A percentile compares a stretch with the other conserved stretches of the same genome.
These are phyloP conservation scores for Oncopeltus fasciatus DNA, from an alignment of 1,140 invertebrate genomes.

Conservation along the genomic window DNA sequence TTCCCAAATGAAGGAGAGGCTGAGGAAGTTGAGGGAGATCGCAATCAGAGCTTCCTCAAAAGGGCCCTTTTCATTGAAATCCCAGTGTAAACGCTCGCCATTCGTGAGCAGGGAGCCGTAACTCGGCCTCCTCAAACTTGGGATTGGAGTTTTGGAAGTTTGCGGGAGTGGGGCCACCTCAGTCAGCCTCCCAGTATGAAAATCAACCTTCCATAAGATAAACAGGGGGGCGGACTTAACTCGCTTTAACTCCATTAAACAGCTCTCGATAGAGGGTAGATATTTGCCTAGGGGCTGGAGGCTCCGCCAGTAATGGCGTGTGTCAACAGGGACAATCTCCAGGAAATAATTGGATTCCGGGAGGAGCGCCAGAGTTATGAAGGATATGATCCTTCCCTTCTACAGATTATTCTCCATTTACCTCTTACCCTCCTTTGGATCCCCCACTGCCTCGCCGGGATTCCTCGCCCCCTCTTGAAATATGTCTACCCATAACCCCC, in stretches of 20 bases:
- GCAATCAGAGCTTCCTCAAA: background rate
- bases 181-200: background rate
- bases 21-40: constrained; percentile 4
- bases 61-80: background rate
- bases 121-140: background rate
- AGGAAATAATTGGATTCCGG: background rate
- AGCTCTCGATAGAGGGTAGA: background rate
- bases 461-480: background rate
- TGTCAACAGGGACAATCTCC: background rate
- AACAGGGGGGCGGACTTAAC: background rate
- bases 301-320: background rate
- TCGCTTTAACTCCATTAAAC: constrained; percentile 1
- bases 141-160: constrained; percentile 2
- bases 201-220: constrained; percentile 10
- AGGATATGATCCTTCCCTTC: background rate
- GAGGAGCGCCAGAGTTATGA: background rate
- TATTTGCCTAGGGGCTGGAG: constrained; percentile 3
- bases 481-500: background rate
- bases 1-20: constrained; percentile 5
- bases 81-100: constrained; percentile 2
- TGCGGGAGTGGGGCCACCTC: background rate
- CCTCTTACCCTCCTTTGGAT: background rate
- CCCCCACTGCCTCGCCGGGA: background rate
- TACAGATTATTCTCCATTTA: background rate
- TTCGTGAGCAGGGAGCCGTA: background rate